Percentiles rank a stretch among this genome's conserved stretches.
Evolutionary conservation across 2,113 vertebrate species (phyloP).

Genomic region (Phrynosoma platyrhinos): DNA sequence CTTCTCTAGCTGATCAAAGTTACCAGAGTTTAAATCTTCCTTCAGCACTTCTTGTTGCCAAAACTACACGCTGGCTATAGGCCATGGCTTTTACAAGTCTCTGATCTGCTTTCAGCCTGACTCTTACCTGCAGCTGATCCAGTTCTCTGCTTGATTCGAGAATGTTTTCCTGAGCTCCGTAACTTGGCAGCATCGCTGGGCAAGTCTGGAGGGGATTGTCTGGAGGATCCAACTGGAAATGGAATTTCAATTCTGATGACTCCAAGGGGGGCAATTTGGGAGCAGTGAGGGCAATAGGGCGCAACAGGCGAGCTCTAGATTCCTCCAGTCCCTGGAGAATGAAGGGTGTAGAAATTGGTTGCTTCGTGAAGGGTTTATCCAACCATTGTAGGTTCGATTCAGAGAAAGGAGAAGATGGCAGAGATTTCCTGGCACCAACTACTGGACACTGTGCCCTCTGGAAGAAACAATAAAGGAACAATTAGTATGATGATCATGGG

Average conservation of each 20-base stretch:
- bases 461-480: not conserved
- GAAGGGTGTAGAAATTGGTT: not conserved
- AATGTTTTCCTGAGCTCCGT: not conserved
- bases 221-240: not conserved
- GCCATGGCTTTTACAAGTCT: too few species aligned
- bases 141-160: too few species aligned
- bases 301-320: conserved; percentile 48
- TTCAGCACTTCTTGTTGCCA: not conserved
- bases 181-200: too few species aligned
- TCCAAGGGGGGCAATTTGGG: not conserved
- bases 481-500: too few species aligned
- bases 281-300: not conserved
- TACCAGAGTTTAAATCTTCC: not conserved
- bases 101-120: not conserved
- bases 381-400: not conserved
- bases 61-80: too few species aligned
- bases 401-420: not conserved
- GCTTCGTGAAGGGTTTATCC: conserved; percentile 2
- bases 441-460: not conserved
- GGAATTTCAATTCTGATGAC: not conserved
- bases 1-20: not conserved
- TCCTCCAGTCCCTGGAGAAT: conserved; percentile 7
- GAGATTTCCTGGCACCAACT: not conserved
- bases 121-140: not conserved
- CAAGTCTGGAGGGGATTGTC: not conserved